Percentiles rank a stretch among this genome's conserved stretches.
These are phyloP conservation scores for Vulpes vulpes DNA, from an alignment of 2,113 vertebrate genomes.

Conservation along the genomic window DNA sequence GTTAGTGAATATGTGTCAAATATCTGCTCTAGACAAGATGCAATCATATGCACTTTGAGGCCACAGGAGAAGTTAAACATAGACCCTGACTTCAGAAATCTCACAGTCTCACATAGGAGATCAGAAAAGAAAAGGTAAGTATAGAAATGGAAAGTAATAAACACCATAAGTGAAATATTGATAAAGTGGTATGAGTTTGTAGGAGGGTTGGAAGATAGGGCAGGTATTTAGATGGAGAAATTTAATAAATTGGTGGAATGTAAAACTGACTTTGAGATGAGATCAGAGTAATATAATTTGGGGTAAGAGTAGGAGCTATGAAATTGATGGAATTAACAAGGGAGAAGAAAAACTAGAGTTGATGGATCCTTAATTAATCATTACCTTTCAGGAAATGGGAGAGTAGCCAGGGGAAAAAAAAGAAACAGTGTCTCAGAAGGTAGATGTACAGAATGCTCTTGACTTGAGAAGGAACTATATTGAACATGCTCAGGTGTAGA, in stretches of 20 bases:
- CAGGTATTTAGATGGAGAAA: not conserved
- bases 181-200: not conserved
- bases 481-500: not conserved
- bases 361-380: not conserved
- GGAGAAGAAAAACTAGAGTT: not conserved
- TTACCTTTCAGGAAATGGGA: not conserved
- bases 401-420: not conserved
- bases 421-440: not conserved
- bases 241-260: not conserved
- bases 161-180: not conserved
- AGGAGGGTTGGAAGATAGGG: not conserved
- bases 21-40: not conserved
- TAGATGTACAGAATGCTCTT: not conserved
- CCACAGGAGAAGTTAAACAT: not conserved
- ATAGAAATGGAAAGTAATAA: not conserved
- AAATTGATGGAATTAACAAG: not conserved
- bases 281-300: not conserved
- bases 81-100: not conserved
- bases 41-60: not conserved
- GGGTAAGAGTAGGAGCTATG: not conserved
- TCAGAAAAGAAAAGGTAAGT: not conserved
- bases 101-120: not conserved
- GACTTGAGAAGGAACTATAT: not conserved
- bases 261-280: constrained; percentile 26
- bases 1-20: not conserved